Evolutionary conservation across 2,888 invertebrate species (phyloP), one percentile per base, ranked within the genome.

Genomic region (Acronicta aceris): DNA sequence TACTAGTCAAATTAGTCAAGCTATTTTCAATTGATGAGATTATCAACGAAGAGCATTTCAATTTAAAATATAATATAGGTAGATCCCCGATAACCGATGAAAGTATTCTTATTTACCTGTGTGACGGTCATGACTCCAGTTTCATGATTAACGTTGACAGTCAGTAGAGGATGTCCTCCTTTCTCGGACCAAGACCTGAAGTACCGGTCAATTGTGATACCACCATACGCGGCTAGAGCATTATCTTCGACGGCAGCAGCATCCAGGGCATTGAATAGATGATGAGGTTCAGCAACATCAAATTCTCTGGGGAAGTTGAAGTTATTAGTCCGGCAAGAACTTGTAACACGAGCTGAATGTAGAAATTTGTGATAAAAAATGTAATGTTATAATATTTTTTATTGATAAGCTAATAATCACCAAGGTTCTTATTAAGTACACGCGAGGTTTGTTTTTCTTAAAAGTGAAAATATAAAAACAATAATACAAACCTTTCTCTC

Each of bases 121-220:
- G 76, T 81, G 5, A 95, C 73, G 5, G 45, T 79, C 68, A 94
- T 91, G 0, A 43, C 67, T 36, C 91, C 90, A 27, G 89, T 89
- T 0, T 43, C 58, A 21, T 95, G 93, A 70, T 95, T 74, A 13
- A 95, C 83, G 0, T 56, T 75, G 0, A 96, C 95, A 0, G 84
- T 94, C 13, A 96, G 65, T 0, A 96, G 78, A 0, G 96, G 97
- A 79, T 95, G 96, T 2, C 96, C 96, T 56, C 94, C 88, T 72
- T 96, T 94, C 46, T 94, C 92, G 0, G 96, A 95, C 97, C 97
- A 97, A 0, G 95, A 89, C 57, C 86, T 91, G 85, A 96, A 95
- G 76, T 96, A 95, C 0, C 84, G 74, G 17, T 85, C 81, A 30
- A 94, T 81, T 0, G 89, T 85, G 51, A 95, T 70, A 55, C 89